phyloP scores from a whole-genome alignment of 2,888 invertebrate genomes.

The Melinaea marsaeus region DNA sequence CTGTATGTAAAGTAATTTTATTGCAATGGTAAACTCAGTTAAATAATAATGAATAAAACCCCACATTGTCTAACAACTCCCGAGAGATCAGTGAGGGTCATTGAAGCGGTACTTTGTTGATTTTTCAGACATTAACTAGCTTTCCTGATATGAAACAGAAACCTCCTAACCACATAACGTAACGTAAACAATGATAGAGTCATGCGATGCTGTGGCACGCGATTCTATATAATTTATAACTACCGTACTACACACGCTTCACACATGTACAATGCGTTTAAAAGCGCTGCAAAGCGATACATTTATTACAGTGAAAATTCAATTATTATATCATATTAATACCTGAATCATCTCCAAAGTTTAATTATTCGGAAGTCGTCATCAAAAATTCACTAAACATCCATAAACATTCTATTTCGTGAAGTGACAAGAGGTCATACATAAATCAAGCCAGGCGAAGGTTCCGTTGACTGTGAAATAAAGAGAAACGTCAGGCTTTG shows the following conservation, averaged over 20 bases:
- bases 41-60: constrained; percentile 5
- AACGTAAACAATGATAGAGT: constrained; percentile 37
- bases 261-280: no score
- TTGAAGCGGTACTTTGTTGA: constrained; percentile 27
- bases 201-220: constrained; percentile 47
- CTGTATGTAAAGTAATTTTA: no score
- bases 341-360: no score
- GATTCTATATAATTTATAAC: constrained; percentile 39
- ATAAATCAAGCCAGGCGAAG: not conserved
- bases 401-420: constrained; percentile 1
- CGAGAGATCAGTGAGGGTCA: constrained; percentile 13
- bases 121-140: constrained; percentile 25
- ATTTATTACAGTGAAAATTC: no score
- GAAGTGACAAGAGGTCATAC: not conserved
- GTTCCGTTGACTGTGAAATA: constrained; percentile 11
- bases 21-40: no score
- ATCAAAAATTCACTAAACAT: constrained; percentile 3
- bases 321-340: no score
- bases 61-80: constrained; percentile 11
- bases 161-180: constrained; percentile 36
- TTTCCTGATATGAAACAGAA: constrained; percentile 26
- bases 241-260: constrained; percentile 8
- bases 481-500: constrained; percentile 15
- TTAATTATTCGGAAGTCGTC: not conserved
- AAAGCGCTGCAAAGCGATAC: no score